phyloP scores from a whole-genome alignment of 2,888 invertebrate species.

The Rhingia rostrata region DNA sequence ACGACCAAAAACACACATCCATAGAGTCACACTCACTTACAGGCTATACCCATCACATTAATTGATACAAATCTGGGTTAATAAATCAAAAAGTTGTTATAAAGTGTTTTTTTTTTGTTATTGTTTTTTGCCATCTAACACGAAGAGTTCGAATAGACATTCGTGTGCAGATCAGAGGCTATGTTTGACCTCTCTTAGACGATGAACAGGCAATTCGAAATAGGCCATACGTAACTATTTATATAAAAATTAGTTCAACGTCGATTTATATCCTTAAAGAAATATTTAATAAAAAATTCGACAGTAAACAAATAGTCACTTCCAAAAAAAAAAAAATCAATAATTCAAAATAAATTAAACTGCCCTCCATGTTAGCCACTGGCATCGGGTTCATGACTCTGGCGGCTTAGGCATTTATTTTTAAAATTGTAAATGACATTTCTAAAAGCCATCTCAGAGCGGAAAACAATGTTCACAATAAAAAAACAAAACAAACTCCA shows the following conservation, averaged over 20 bases:
- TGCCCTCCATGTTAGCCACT: background rate
- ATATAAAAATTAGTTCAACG: too few species aligned
- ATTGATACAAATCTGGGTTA: constrained; percentile 69
- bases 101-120: constrained; percentile 55
- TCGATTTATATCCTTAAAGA: too few species aligned
- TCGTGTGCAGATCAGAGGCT: too few species aligned
- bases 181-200: too few species aligned
- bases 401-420: background rate
- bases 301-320: too few species aligned
- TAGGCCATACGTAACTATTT: too few species aligned
- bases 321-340: too few species aligned
- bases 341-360: constrained; percentile 52
- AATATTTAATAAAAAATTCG: too few species aligned
- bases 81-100: constrained; percentile 72
- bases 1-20: background rate
- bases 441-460: constrained; percentile 56
- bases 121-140: constrained; percentile 31
- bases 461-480: constrained; percentile 55
- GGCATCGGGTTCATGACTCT: background rate
- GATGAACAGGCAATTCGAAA: too few species aligned
- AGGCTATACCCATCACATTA: constrained; percentile 31
- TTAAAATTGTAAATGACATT: constrained; percentile 33
- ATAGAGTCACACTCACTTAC: background rate
- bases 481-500: constrained; percentile 37
- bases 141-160: background rate